Evolutionary conservation across 2,113 vertebrate genomes (phyloP).

Genomic region (Prietella phreatophila): DNA sequence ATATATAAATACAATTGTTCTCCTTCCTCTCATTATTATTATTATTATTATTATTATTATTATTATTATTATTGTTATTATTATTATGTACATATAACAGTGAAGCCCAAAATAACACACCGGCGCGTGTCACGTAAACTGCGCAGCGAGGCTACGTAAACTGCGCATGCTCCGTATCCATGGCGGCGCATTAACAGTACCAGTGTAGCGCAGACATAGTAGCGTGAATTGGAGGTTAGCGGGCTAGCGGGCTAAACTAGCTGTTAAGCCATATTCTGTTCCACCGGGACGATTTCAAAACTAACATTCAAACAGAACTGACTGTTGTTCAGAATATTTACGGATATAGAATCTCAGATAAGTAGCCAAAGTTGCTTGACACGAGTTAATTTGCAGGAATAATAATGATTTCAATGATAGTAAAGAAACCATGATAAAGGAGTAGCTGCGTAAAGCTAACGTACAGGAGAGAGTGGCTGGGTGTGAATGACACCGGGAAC

Average conservation of each 20-base stretch:
- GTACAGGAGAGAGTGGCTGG: slow-evolving; percentile 31
- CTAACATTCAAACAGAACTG: not conserved
- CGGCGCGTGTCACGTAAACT: not conserved
- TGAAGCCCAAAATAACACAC: not conserved
- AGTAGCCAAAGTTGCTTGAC: not conserved
- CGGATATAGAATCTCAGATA: too few species aligned
- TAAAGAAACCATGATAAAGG: not conserved
- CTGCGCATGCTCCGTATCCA: slow-evolving; percentile 25
- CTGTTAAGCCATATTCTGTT: not conserved
- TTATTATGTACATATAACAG: not conserved
- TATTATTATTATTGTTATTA: too few species aligned
- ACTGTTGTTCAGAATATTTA: not conserved
- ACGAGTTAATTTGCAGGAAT: not conserved
- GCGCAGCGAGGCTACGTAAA: slow-evolving; percentile 5
- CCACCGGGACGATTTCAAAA: not conserved
- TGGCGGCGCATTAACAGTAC: not conserved
- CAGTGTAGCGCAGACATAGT: too few species aligned
- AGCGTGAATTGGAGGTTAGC: not conserved
- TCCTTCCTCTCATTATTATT: too few species aligned
- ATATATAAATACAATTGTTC: not conserved
- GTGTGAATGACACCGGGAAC: slow-evolving; percentile 56
- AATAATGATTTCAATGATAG: too few species aligned
- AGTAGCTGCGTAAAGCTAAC: slow-evolving; percentile 35
- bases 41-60: too few species aligned
- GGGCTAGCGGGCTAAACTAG: not conserved